These are phyloP conservation scores for Brevimyrus niger DNA, from an alignment of 2,113 vertebrate species.

Conservation along the genomic window DNA sequence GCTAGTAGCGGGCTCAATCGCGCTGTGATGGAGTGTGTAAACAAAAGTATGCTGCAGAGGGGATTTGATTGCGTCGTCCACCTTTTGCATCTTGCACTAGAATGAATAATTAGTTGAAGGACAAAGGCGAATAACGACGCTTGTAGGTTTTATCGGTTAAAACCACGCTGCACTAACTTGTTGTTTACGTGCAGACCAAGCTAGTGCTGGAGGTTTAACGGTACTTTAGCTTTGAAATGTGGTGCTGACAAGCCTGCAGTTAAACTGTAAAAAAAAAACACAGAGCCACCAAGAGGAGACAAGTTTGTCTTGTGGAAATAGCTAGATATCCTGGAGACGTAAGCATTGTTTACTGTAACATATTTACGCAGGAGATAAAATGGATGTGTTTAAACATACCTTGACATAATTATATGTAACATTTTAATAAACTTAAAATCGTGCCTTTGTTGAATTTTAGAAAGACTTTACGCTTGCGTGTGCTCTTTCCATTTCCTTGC, in stretches of 20 bases:
- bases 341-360: background rate
- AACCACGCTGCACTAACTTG: background rate
- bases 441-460: background rate
- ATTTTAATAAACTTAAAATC: background rate
- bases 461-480: background rate
- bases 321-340: background rate
- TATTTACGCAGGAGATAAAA: background rate
- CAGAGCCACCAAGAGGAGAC: background rate
- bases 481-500: background rate
- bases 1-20: conserved; percentile 29
- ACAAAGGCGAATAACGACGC: background rate
- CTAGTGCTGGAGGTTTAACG: background rate
- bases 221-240: background rate
- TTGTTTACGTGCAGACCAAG: background rate
- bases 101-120: background rate
- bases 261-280: background rate
- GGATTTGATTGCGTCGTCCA: background rate
- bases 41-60: conserved; percentile 21
- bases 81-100: background rate
- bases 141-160: background rate
- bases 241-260: background rate
- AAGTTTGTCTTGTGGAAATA: background rate
- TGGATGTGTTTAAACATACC: background rate
- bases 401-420: background rate
- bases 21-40: conserved; percentile 29